Evolutionary conservation across 2,888 invertebrate genomes (phyloP).

Genomic region (Macrosoma leucophasiata): DNA sequence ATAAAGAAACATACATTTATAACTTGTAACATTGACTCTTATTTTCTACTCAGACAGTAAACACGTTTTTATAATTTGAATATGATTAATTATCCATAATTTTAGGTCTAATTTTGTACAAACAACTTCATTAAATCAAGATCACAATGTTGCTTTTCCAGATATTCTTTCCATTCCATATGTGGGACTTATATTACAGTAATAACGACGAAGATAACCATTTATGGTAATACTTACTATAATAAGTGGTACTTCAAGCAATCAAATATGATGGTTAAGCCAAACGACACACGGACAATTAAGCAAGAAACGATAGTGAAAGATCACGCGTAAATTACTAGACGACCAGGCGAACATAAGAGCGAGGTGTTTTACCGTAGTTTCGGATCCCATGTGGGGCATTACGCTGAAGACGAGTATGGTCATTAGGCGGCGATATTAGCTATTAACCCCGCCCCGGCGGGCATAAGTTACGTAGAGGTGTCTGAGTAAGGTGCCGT

Average conservation of each 20-base stretch:
- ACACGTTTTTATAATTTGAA: constrained; percentile 11
- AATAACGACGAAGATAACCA: background rate
- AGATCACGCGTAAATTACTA: constrained; percentile 40
- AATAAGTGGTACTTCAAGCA: background rate
- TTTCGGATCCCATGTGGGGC: constrained; percentile 56
- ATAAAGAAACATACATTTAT: too few species aligned
- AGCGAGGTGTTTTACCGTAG: constrained; percentile 38
- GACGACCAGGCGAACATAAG: constrained; percentile 35
- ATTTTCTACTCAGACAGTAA: too few species aligned
- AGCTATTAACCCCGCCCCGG: constrained; percentile 69
- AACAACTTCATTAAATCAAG: too few species aligned
- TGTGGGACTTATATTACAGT: background rate
- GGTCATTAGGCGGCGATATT: constrained; percentile 75
- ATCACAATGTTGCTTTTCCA: too few species aligned
- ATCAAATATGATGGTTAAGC: background rate
- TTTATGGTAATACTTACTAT: background rate
- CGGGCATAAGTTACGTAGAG: constrained; percentile 51
- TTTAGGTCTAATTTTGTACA: too few species aligned
- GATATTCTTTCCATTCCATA: too few species aligned
- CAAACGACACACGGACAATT: constrained; percentile 22
- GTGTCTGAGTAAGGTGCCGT: constrained; percentile 29
- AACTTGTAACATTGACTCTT: too few species aligned
- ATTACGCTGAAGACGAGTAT: constrained; percentile 66
- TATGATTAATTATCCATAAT: too few species aligned
- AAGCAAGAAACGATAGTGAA: constrained; percentile 26